Base-by-base conservation (phyloP, 2,113 vertebrate species). In the Danionella cerebrum region DNA sequence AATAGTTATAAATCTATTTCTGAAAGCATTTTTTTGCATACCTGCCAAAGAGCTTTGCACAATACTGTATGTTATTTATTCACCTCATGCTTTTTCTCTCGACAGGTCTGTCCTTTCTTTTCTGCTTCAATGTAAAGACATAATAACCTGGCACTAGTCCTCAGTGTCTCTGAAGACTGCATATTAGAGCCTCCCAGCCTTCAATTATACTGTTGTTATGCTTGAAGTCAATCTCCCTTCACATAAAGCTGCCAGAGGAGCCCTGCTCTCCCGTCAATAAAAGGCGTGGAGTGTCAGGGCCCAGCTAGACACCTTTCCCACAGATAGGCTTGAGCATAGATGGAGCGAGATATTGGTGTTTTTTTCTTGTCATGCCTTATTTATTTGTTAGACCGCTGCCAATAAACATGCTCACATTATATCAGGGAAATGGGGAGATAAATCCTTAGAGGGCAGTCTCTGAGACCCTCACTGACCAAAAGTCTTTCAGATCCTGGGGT, bases 381-480 rank as follows among this genome's bases (percentile, higher is more conserved):
- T 67, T 85, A 86, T 85, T 80, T 79, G 84, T 79, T 84, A 50
- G 71, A 55, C 81, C 67, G 31, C 78, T 24, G 78, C 71, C 84
- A 78, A 81, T 87, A 88, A 89, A 86, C 82, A 80, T 77, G 69
- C 74, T 79, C 62, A 1, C 75, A 80, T 69, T 89, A 87, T 78
- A 86, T 90, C 88, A 88, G 50, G n/a, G 79, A 86, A 89, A 90
- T 85, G 74, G 75, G 71, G 74, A 48, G 79, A 82, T 88, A 88
- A 89, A 89, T 76, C 47, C 60, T 85, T 79, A 84, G 74, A 50
- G 38, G 18, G 27, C 25, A 29, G 36, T 41, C 52, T 22, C 27
- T 11, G 9, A 45, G 38, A 68, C 72, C 72, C 69, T n/a, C n/a
- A n/a, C n/a, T n/a, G n/a, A n/a, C n/a, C n/a, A n/a, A n/a, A n/a